A percentile compares a stretch with the other conserved stretches of the same genome.
phyloP scores from a whole-genome alignment of 2,888 invertebrate species.

The Galerucella calmariensis region DNA sequence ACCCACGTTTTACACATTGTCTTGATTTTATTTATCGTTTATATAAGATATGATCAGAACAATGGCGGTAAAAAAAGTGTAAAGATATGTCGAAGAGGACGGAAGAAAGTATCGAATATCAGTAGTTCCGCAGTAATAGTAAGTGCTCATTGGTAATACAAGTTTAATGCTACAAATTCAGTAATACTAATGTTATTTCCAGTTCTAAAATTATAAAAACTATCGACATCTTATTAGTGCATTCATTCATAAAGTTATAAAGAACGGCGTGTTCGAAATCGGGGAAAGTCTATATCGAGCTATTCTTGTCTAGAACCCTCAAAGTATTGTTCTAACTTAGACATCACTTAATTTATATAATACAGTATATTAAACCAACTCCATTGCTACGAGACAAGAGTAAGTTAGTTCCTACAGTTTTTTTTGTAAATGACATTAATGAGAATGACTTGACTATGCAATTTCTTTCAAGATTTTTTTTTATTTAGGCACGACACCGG shows the following conservation, averaged over 20 bases:
- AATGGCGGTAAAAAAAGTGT: too few species aligned
- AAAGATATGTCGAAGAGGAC: neutral
- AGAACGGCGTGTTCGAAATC: neutral
- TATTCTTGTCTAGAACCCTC: constrained; percentile 36
- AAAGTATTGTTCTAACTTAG: constrained; percentile 52
- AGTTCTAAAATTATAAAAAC: neutral
- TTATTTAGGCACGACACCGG: constrained; percentile 62
- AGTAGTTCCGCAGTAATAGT: neutral
- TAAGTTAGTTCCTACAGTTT: constrained; percentile 53
- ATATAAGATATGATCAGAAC: neutral
- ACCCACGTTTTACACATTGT: neutral
- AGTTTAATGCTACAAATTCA: neutral
- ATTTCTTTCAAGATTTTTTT: constrained; percentile 29
- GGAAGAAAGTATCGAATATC: neutral
- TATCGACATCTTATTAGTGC: neutral
- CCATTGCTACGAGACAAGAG: constrained; percentile 59
- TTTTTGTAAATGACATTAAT: constrained; percentile 51
- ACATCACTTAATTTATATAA: constrained; percentile 52
- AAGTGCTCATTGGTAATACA: neutral
- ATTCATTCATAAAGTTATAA: neutral
- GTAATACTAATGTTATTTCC: neutral
- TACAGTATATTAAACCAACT: constrained; percentile 59
- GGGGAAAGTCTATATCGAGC: constrained; percentile 3
- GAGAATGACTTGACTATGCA: constrained; percentile 53
- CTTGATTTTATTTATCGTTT: too few species aligned